These are phyloP conservation scores for Metopolophium dirhodum DNA, from an alignment of 1,140 invertebrate species.

Conservation along the genomic window DNA sequence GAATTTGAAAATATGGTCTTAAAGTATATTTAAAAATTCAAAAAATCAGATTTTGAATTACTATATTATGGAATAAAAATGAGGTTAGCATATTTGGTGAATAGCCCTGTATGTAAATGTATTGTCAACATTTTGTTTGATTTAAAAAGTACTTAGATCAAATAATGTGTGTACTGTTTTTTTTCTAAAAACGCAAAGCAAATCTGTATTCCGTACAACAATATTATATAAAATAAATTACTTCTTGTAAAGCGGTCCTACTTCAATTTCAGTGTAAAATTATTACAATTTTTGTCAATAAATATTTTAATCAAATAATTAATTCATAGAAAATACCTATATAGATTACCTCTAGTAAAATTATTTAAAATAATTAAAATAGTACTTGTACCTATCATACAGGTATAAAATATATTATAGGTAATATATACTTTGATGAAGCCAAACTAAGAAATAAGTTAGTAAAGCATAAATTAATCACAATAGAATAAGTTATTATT, in stretches of 20 bases:
- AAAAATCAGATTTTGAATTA: too few species aligned
- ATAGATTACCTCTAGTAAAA: not conserved
- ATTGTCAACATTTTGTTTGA: not conserved
- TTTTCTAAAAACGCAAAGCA: not conserved
- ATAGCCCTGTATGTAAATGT: not conserved
- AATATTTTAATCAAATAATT: not conserved
- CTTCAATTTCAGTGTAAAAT: not conserved
- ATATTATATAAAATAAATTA: not conserved
- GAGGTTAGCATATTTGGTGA: too few species aligned
- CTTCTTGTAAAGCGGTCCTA: not conserved
- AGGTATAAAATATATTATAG: not conserved
- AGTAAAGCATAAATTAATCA: not conserved
- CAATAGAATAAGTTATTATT: not conserved
- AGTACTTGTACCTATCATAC: not conserved
- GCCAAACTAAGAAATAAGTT: not conserved
- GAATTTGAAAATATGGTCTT: too few species aligned
- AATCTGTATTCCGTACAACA: not conserved
- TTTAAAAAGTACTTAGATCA: not conserved
- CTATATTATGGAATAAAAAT: too few species aligned
- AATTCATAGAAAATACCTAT: not conserved
- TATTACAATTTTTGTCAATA: not conserved
- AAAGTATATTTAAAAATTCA: too few species aligned
- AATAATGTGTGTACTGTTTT: not conserved
- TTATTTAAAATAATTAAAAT: not conserved
- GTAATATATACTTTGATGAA: not conserved